Percentiles rank a stretch among this genome's conserved stretches.
Conservation (phyloP, 2,888 invertebrate genomes). For the Diplolepis rosae region DNA sequence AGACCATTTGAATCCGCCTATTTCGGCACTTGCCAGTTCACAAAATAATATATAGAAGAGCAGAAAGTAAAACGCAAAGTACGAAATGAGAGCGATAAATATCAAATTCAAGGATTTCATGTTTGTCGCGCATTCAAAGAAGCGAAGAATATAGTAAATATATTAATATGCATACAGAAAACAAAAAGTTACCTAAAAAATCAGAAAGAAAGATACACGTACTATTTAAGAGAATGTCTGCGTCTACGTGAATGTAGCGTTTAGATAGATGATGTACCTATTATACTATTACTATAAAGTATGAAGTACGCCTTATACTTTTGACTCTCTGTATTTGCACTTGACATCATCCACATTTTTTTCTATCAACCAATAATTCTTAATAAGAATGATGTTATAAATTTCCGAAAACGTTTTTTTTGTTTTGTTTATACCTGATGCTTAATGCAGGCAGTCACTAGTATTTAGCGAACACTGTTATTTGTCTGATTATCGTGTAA, state of each 20-base stretch:
- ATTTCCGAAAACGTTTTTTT: background rate
- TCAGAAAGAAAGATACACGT: constrained; percentile 37
- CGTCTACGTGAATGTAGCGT: constrained; percentile 60
- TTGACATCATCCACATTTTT: background rate
- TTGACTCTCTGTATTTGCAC: constrained; percentile 38
- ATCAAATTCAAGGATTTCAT: constrained; percentile 19
- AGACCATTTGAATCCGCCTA: constrained; percentile 17
- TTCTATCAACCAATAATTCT: constrained; percentile 2
- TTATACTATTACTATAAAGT: constrained; percentile 45
- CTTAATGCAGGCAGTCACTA: constrained; percentile 33
- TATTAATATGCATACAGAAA: constrained; percentile 32
- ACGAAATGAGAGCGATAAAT: background rate
- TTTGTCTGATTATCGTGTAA: constrained; percentile 71
- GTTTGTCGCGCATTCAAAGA: constrained; percentile 30
- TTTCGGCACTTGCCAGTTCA: constrained; percentile 29
- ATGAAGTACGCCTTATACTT: constrained; percentile 51
- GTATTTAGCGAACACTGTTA: constrained; percentile 63
- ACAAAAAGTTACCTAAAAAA: constrained; percentile 32
- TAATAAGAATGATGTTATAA: background rate
- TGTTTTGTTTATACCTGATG: background rate
- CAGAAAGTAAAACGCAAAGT: background rate
- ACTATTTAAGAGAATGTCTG: constrained; percentile 53
- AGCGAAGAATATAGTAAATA: constrained; percentile 34
- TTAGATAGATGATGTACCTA: constrained; percentile 63
- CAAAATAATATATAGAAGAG: constrained; percentile 21